Evolutionary conservation across 2,888 invertebrate species (phyloP), one percentile per base, ranked within the genome.

Genomic region (Mylabris sibirica): DNA sequence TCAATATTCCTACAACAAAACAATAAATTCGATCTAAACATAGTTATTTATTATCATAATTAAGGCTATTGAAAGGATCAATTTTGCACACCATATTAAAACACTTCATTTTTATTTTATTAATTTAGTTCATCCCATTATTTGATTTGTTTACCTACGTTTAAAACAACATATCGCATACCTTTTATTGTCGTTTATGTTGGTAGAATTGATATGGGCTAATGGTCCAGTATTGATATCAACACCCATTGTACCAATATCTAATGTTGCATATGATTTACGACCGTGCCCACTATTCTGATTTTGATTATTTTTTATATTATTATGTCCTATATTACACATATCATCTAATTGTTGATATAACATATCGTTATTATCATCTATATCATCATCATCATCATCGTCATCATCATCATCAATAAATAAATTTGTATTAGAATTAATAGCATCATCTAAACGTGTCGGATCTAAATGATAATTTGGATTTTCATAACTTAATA

Each of bases 401-500:
- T 41, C 41, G 14, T 41, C 41, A 87, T 92, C 44, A 44, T 44
- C 44, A 44, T 17, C 44, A 44, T 44, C 44, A 17, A 17, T 44
- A 44, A 44, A 93, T 74, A 92, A 83, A 61, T 87, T 87, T 60
- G 86, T 86, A 84, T 90, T 90, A 76, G 89, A 90, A 83, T 91
- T 91, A 79, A 90, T 88, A 63, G 92, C 93, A 78, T 93, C 92
- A 86, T 93, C 93, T 81, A 94, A 87, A 8, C 92, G 88, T 60
- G 91, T 89, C 69, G 93, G 92, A 82, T 92, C 92, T 87, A 94
- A 85, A 82, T 93, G 94, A 86, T 96, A 96, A 87, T 96, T 96
- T 30, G 96, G 95, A 85, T 96, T 96, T 87, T 95, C 94, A 87
- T 95, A 96, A 80, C 95, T 95, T 83, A 95, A 88, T 75, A 94